A percentile compares a stretch with the other conserved stretches of the same genome.
Evolutionary conservation across 2,113 vertebrate species (phyloP).

Genomic region (Epinephelus fuscoguttatus): DNA sequence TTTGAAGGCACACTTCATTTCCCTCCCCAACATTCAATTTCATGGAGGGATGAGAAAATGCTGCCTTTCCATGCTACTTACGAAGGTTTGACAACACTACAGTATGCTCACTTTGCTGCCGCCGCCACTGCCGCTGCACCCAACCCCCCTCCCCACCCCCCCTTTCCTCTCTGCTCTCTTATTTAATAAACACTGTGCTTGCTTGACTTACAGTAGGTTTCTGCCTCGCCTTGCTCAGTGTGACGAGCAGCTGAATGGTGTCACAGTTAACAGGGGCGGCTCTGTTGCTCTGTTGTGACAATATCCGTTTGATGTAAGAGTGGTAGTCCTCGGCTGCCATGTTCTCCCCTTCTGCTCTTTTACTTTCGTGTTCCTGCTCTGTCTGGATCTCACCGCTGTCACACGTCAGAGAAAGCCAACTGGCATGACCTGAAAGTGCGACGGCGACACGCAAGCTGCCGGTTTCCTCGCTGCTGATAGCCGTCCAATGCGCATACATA

Average conservation of each 20-base stretch:
- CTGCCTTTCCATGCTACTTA: slow-evolving; percentile 53
- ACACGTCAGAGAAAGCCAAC: slow-evolving; percentile 54
- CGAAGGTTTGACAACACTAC: slow-evolving; percentile 60
- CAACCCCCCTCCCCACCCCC: not conserved
- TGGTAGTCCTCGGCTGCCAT: slow-evolving; percentile 73
- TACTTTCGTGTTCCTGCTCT: slow-evolving; percentile 60
- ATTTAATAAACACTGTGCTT: slow-evolving; percentile 68
- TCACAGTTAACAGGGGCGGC: slow-evolving; percentile 70
- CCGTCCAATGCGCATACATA: slow-evolving; percentile 24
- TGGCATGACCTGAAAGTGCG: slow-evolving; percentile 78
- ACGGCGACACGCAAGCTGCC: slow-evolving; percentile 62
- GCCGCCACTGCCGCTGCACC: not conserved
- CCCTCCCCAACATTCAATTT: slow-evolving; percentile 77
- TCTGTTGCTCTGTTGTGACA: slow-evolving; percentile 76
- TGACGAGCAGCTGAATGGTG: slow-evolving; percentile 74
- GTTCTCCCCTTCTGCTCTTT: slow-evolving; percentile 70
- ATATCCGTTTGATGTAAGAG: slow-evolving; percentile 76
- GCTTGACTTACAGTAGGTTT: slow-evolving; percentile 62
- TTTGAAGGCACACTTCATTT: slow-evolving; percentile 74
- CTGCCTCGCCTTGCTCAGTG: slow-evolving; percentile 44
- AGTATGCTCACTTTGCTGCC: slow-evolving; percentile 48
- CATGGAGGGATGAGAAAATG: slow-evolving; percentile 67
- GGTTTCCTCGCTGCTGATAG: slow-evolving; percentile 23
- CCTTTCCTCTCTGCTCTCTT: slow-evolving; percentile 30
- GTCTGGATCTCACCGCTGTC: slow-evolving; percentile 67